Base-by-base conservation (phyloP, 2,888 invertebrate species). In the Eumacrocentrus americanus region DNA sequence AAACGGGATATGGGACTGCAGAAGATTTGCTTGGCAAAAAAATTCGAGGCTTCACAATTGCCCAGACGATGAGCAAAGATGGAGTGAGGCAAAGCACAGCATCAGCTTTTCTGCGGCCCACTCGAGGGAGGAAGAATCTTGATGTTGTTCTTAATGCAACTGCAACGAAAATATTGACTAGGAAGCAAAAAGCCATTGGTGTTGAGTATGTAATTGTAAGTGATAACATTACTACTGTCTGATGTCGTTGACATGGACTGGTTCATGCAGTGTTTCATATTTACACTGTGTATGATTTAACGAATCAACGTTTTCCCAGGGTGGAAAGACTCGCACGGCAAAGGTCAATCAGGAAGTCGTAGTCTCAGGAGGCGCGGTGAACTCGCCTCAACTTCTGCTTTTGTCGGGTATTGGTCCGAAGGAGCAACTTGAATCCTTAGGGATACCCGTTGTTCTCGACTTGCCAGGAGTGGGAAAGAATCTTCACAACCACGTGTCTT, bases 401-500 rank as follows among this genome's bases (percentile, higher is more conserved):
- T 82, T 88, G 2, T 89, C 89, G 0, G 89, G 89, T n/a, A 82
- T 89, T 7, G 89, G 89, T 0, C 87, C 89, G 0, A 84, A 82
- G 67, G 81, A 83, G 2, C 85, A 86, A 3, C 76, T 90, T 5
- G 73, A 84, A 47, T 81, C 82, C 42, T 83, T 86, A 58, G 84
- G 85, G 29, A 86, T 89, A 40, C 83, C 83, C 0, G 83, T 85
- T 5, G 81, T 87, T 14, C 83, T 84, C 51, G 82, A 89, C 63
- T 76, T 89, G 18, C 88, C 87, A 0, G 89, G 89, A 0, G 89
- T 90, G 0, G 89, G 90, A 0, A 84, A 85, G 72, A 89, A 89
- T 72, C 78, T 89, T 0, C 88, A 88, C 65, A 89, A 89, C 72
- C 89, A 89, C 64, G 87, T 88, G 0, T 86, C 88, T 1, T 86